Evolutionary conservation across 2,888 invertebrate species (phyloP).

Genomic region (Cetonia aurata): DNA sequence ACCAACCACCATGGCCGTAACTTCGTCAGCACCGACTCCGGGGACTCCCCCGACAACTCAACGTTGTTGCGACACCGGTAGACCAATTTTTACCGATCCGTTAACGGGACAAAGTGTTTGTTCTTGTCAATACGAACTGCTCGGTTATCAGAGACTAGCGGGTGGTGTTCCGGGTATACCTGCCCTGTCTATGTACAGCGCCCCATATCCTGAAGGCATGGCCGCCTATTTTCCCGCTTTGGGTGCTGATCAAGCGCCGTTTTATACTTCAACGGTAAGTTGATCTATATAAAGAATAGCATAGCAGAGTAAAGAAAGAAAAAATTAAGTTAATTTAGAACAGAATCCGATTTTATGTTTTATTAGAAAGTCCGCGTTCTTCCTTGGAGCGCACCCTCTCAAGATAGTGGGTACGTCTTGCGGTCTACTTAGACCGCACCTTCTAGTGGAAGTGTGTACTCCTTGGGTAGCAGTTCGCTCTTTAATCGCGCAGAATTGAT

Average conservation of each 20-base stretch:
- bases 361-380: too few relatives aligned
- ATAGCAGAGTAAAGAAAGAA: background rate
- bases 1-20: slow-evolving; percentile 67
- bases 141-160: slow-evolving; percentile 85
- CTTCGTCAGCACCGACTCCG: slow-evolving; percentile 67
- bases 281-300: too few relatives aligned
- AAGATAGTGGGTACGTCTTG: too few relatives aligned
- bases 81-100: slow-evolving; percentile 91
- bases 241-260: slow-evolving; percentile 87
- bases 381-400: too few relatives aligned
- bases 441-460: too few relatives aligned
- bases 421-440: too few relatives aligned
- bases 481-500: too few relatives aligned
- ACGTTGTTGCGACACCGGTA: slow-evolving; percentile 92
- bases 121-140: slow-evolving; percentile 91
- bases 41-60: slow-evolving; percentile 65
- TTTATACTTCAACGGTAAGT: slow-evolving; percentile 88
- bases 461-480: too few relatives aligned
- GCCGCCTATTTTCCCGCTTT: slow-evolving; percentile 88
- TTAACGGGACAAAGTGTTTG: slow-evolving; percentile 90
- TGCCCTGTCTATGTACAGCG: slow-evolving; percentile 82
- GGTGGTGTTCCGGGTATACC: slow-evolving; percentile 77
- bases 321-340: too few relatives aligned
- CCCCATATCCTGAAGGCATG: slow-evolving; percentile 86
- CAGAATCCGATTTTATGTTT: too few relatives aligned